Evolutionary conservation across 2,113 vertebrate species (phyloP).

Genomic region (Tor tambroides): DNA sequence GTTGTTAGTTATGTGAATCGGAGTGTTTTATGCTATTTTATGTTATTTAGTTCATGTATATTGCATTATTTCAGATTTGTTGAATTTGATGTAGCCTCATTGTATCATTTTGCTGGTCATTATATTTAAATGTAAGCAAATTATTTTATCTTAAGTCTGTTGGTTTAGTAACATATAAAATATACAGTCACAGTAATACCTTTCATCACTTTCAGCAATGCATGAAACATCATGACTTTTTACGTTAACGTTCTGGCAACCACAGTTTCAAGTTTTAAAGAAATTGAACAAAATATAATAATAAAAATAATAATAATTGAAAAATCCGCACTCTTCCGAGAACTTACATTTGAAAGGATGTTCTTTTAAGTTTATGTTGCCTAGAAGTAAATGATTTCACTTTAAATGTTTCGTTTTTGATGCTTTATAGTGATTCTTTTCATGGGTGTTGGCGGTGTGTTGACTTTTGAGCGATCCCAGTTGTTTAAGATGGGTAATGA

Average conservation of each 20-base stretch:
- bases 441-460: neutral
- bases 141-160: neutral
- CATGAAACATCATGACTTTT: neutral
- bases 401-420: neutral
- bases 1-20: neutral
- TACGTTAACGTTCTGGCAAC: neutral
- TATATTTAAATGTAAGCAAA: neutral
- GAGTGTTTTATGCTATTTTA: neutral
- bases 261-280: neutral
- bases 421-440: neutral
- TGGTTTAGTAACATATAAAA: neutral
- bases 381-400: neutral
- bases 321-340: neutral
- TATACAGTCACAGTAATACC: neutral
- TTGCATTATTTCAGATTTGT: neutral
- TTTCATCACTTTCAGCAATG: neutral
- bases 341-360: neutral
- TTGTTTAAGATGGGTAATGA: neutral
- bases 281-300: neutral
- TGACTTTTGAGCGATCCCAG: neutral
- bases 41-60: neutral
- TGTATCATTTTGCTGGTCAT: neutral
- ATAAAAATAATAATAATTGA: neutral
- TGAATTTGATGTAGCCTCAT: neutral
- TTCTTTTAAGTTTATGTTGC: neutral